Base-by-base conservation (phyloP, 35 echinoderm and acorn worm species). In the Ptychodera flava region DNA sequence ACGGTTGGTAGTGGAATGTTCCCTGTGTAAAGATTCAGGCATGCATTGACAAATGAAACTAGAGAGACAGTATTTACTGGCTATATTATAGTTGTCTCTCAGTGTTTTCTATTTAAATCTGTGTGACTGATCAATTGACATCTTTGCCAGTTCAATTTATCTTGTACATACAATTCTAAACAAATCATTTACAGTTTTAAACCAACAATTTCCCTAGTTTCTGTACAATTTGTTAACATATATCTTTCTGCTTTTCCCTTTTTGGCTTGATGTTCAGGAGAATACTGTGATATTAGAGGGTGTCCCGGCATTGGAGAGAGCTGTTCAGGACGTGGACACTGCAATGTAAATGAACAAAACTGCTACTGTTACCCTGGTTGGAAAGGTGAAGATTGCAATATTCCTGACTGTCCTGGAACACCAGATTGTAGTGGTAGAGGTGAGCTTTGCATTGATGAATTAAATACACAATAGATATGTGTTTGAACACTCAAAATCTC, bases 381-480 rank as follows among this genome's bases (percentile, higher is more conserved):
- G 94, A 97, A 93, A 78, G 91, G 85, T 34, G 16, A 35, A 29
- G 94, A 88, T 1, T 97, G 94, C 93, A 76, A 97, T 36, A 79
- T 92, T 35, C 94, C 94, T 35, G 86, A 97, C 38, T 97, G 94
- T 33, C 45, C 33, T 1, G 93, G 93, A 36, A 90, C 86, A 75
- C 91, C 91, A 78, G 94, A 97, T 77, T 97, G 94, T 75, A 90
- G 86, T 82, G 79, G 53, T 14, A 87, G 82, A 37, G 94, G 94
- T 97, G 81, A 84, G 30, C 85, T 12, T 33, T 28, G 1, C 16
- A 22, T 78, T 77, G 77, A 78, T 32, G n/a, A n/a, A n/a, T n/a
- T n/a, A n/a, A n/a, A n/a, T n/a, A n/a, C n/a, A n/a, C n/a, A n/a
- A n/a, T n/a, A n/a, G n/a, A n/a, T n/a, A n/a, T n/a, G n/a, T n/a